phyloP scores from a whole-genome alignment of 2,888 invertebrate species.

The Malachius bipustulatus region DNA sequence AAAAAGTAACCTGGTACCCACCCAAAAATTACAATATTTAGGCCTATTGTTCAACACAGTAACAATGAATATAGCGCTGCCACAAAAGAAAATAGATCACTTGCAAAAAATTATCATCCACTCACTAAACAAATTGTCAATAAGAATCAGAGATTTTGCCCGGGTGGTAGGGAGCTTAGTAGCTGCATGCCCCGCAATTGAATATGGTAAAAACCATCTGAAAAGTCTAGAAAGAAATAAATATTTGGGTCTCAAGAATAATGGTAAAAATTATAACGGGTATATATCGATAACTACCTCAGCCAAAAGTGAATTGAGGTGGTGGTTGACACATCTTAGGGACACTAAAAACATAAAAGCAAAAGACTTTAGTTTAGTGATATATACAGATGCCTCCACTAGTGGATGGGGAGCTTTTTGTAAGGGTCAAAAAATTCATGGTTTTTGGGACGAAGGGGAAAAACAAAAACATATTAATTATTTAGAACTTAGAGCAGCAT shows the following conservation, averaged over 20 bases:
- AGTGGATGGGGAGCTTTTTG: too few relatives aligned
- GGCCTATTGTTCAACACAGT: not conserved
- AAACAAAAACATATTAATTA: too few relatives aligned
- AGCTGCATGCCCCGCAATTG: slow-evolving; percentile 14
- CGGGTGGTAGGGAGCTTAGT: slow-evolving; percentile 14
- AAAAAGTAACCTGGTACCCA: not conserved
- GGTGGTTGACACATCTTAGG: slow-evolving; percentile 4
- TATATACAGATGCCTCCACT: too few relatives aligned
- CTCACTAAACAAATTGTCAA: slow-evolving; percentile 7
- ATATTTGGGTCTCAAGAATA: slow-evolving; percentile 11
- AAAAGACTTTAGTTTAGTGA: too few relatives aligned
- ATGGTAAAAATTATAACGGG: slow-evolving; percentile 13
- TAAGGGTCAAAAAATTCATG: too few relatives aligned
- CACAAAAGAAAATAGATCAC: not conserved
- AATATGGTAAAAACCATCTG: slow-evolving; percentile 15
- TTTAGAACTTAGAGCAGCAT: slow-evolving; percentile 19
- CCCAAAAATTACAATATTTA: not conserved
- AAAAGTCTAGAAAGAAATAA: too few relatives aligned
- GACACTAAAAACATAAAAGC: slow-evolving; percentile 1
- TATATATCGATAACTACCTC: not conserved
- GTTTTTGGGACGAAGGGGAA: too few relatives aligned
- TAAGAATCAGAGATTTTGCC: slow-evolving; percentile 11
- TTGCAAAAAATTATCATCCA: slow-evolving; percentile 5
- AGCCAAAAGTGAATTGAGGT: not conserved
- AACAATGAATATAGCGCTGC: not conserved